Evolutionary conservation across 2,888 invertebrate genomes (phyloP).

Genomic region (Tineola bisselliella): DNA sequence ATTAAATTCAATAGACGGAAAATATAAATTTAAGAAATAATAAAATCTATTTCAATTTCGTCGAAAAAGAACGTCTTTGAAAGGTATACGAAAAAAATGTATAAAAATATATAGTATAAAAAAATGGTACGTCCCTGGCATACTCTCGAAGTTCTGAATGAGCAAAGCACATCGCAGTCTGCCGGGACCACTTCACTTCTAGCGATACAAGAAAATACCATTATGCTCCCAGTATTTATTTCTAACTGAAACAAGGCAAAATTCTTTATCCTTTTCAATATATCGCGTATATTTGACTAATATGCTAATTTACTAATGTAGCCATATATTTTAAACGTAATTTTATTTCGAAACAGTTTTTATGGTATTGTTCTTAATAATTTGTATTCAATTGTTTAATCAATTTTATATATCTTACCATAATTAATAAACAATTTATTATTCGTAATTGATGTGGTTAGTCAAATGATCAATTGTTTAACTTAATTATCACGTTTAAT

Average conservation of each 20-base stretch:
- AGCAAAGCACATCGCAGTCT: background rate
- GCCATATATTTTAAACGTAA: no score
- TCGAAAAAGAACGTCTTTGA: background rate
- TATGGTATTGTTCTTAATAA: no score
- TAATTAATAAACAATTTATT: no score
- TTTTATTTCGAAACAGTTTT: no score
- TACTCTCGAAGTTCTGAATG: slow-evolving; percentile 5
- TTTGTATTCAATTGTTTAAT: no score
- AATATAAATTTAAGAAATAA: no score
- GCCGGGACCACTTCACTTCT: slow-evolving; percentile 7
- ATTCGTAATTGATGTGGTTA: background rate
- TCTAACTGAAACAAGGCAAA: background rate
- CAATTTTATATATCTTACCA: no score
- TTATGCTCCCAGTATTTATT: slow-evolving; percentile 6
- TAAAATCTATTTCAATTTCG: background rate
- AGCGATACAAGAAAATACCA: slow-evolving; percentile 14
- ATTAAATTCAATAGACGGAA: no score
- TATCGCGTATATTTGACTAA: background rate
- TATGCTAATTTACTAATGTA: background rate
- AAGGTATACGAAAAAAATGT: no score
- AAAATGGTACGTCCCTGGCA: background rate
- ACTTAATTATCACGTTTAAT: background rate
- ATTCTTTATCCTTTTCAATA: background rate
- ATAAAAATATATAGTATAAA: slow-evolving; percentile 3
- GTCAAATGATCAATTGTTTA: background rate